Base-by-base conservation (phyloP, 2,797 vertebrate genomes). In the Bryconaethiops microstoma region DNA sequence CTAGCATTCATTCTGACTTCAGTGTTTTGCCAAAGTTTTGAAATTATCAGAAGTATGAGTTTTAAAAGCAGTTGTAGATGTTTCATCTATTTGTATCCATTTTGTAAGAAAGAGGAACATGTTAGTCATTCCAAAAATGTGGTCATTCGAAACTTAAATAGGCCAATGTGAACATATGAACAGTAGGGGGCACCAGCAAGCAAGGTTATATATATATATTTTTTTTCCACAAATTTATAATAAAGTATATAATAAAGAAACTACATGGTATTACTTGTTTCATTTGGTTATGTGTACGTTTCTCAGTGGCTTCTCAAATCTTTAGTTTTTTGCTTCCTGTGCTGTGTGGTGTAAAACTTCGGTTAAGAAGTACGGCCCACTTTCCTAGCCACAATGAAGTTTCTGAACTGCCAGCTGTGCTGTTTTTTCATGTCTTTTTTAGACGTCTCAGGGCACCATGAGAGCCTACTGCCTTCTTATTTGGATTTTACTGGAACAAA, bases 401-500 rank as follows among this genome's bases (percentile, higher is more conserved):
- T 9, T 65, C 55, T 71, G n/a, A 70, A n/a, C 50, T 48, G 17
- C 29, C 42, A n/a, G 12, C 45, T 35, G 68, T 45, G 2, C 57
- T 55, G 45, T 23, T 14, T 17, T 48, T 48, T n/a, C 25, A 13
- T 0, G 23, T 14, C 16, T 29, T 17, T 19, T 16, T 16, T 59
- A 19, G 17, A 69, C n/a, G 7, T n/a, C 57, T 65, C 52, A 62
- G 21, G 0, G 0, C 72, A 76, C 4, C 14, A 79, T 79, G 77
- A 23, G 48, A 71, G 13, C 39, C 48, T 57, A n/a, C 13, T 62
- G 21, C 4, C 9, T 75, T 13, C 62, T 79, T 19, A 1, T 79
- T 21, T 75, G 77, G 76, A 70, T 83, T 39, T 65, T 76, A n/a
- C 23, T 71, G 48, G 50, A 71, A 25, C 35, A 64, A 25, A 65